phyloP scores from a whole-genome alignment of 2,797 vertebrate species.

The Silurus aristotelis region DNA sequence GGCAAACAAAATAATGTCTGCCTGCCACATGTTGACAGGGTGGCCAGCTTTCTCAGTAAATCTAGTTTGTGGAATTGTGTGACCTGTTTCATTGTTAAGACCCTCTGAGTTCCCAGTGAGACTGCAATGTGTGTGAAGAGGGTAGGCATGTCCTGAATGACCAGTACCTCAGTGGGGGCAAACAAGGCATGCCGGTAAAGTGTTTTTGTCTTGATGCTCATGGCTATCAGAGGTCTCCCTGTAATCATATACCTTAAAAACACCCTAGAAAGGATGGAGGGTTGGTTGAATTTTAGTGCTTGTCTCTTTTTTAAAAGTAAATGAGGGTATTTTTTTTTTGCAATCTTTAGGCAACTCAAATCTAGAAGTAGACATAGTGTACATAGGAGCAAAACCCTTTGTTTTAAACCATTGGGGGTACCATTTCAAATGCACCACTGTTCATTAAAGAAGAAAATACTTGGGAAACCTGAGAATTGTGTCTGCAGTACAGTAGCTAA shows the following conservation, averaged over 20 bases:
- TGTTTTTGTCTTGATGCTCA: background rate
- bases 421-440: background rate
- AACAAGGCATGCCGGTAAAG: background rate
- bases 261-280: background rate
- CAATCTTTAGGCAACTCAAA: background rate
- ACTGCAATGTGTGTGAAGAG: background rate
- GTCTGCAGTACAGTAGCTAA: background rate
- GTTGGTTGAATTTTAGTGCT: background rate
- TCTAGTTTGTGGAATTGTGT: background rate
- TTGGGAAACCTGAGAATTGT: background rate
- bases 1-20: conserved; percentile 1
- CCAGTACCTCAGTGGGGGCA: background rate
- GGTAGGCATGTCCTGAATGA: background rate
- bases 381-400: background rate
- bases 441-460: background rate
- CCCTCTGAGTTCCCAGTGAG: background rate
- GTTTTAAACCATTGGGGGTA: background rate
- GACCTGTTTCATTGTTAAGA: background rate
- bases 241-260: background rate
- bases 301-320: background rate
- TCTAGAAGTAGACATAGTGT: background rate
- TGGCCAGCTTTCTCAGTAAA: background rate
- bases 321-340: too few relatives aligned
- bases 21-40: background rate
- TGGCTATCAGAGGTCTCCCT: background rate